phyloP scores from a whole-genome alignment of 2,888 invertebrate genomes.

The Margaritifera margaritifera region DNA sequence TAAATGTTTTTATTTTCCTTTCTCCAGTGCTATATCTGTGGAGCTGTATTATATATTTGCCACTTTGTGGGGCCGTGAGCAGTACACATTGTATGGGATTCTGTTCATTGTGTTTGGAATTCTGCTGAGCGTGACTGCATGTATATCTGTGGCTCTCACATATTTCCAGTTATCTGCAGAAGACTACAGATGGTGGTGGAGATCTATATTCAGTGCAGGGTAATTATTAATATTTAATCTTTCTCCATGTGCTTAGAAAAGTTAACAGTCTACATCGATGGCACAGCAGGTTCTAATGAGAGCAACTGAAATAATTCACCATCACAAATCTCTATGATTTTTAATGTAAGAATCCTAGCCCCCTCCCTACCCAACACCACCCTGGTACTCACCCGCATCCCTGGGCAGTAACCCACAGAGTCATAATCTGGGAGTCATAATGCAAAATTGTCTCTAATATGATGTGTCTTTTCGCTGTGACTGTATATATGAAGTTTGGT shows the following conservation, averaged over 20 bases:
- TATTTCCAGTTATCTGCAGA: conserved; percentile 76
- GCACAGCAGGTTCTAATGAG: too few relatives aligned
- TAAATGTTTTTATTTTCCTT: conserved; percentile 2
- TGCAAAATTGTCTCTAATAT: too few relatives aligned
- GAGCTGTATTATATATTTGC: conserved; percentile 77
- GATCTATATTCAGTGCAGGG: conserved; percentile 75
- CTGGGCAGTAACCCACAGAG: too few relatives aligned
- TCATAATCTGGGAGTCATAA: too few relatives aligned
- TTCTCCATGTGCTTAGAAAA: not conserved
- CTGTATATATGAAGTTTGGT: too few relatives aligned
- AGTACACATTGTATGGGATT: conserved; percentile 75
- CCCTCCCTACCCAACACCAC: too few relatives aligned
- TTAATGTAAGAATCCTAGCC: too few relatives aligned
- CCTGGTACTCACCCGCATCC: too few relatives aligned
- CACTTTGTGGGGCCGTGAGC: conserved; percentile 76
- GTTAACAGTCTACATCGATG: not conserved
- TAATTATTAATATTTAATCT: conserved; percentile 47
- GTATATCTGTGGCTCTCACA: conserved; percentile 75
- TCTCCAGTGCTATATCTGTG: conserved; percentile 75
- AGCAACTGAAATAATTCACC: too few relatives aligned
- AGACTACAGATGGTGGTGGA: conserved; percentile 77
- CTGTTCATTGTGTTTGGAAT: conserved; percentile 75
- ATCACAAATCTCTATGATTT: too few relatives aligned
- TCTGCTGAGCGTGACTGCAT: conserved; percentile 75
- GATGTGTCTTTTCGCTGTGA: too few relatives aligned